Conservation (phyloP, 1,140 invertebrate species). For the Pectinophora gossypiella region DNA sequence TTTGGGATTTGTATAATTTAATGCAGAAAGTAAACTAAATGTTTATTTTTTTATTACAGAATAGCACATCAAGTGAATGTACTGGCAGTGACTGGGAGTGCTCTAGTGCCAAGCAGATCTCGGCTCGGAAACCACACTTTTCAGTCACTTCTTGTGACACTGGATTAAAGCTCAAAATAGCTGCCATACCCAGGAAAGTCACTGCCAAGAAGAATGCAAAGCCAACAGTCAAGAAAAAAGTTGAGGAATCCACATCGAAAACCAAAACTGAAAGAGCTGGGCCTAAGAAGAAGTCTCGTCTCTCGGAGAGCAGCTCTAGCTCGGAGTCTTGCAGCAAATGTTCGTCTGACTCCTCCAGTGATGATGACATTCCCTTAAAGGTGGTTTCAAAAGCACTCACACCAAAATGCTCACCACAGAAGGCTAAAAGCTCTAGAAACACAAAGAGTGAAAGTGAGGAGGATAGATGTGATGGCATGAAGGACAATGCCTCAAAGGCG, state of each 20-base stretch:
- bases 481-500: conserved; percentile 38
- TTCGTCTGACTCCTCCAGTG: conserved; percentile 62
- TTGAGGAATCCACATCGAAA: conserved; percentile 22
- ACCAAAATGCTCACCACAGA: conserved; percentile 45
- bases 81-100: conserved; percentile 64
- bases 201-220: conserved; percentile 40
- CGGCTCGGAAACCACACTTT: conserved; percentile 53
- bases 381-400: conserved; percentile 54
- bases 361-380: conserved; percentile 62
- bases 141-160: conserved; percentile 67
- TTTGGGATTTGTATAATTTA: too few relatives aligned
- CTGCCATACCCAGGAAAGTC: conserved; percentile 40
- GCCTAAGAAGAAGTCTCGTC: conserved; percentile 28
- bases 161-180: conserved; percentile 63
- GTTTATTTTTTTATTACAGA: conserved; percentile 39
- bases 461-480: conserved; percentile 31
- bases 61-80: conserved; percentile 48
- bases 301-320: conserved; percentile 55
- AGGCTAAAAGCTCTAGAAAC: conserved; percentile 28
- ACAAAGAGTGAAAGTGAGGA: conserved; percentile 56
- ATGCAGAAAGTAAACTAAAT: too few relatives aligned
- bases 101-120: conserved; percentile 42
- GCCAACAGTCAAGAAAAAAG: conserved; percentile 53
- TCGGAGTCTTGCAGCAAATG: conserved; percentile 66
- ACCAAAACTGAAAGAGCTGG: conserved; percentile 27